Conservation (phyloP, 2,797 vertebrate species). For the Amblyopsis hoosieri region DNA sequence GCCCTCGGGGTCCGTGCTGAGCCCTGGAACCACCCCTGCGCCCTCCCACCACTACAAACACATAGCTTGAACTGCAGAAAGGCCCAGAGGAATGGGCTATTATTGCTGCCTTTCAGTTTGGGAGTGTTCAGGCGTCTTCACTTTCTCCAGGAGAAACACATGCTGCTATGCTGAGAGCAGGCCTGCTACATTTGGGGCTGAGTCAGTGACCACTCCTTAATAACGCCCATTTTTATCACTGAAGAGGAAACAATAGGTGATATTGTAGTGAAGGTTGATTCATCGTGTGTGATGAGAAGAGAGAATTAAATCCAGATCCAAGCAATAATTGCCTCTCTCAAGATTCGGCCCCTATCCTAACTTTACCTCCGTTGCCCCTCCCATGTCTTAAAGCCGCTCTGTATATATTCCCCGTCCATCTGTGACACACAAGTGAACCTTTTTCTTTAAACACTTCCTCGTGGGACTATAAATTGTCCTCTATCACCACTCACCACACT, state of each 20-base stretch:
- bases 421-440: conserved; percentile 18
- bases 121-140: conserved; percentile 13
- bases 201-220: too few relatives aligned
- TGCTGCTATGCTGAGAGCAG: conserved; percentile 25
- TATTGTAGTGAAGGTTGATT: conserved; percentile 1
- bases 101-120: conserved; percentile 17
- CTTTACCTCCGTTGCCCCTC: conserved; percentile 33
- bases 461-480: conserved; percentile 35
- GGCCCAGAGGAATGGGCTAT: conserved; percentile 19
- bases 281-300: conserved; percentile 1
- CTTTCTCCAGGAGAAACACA: conserved; percentile 49
- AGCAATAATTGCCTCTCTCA: conserved; percentile 16
- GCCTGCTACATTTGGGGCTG: conserved; percentile 14
- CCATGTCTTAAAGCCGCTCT: conserved; percentile 17
- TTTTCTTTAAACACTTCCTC: conserved; percentile 27
- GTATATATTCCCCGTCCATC: background rate
- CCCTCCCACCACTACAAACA: conserved; percentile 25
- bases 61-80: conserved; percentile 34
- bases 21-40: background rate
- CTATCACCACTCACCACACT: conserved; percentile 31
- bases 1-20: conserved; percentile 22
- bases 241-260: too few relatives aligned
- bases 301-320: conserved; percentile 10
- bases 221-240: too few relatives aligned
- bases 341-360: conserved; percentile 8